These are phyloP conservation scores for Peromyscus attwateri DNA, from an alignment of 2,797 vertebrate species.

Conservation along the genomic window DNA sequence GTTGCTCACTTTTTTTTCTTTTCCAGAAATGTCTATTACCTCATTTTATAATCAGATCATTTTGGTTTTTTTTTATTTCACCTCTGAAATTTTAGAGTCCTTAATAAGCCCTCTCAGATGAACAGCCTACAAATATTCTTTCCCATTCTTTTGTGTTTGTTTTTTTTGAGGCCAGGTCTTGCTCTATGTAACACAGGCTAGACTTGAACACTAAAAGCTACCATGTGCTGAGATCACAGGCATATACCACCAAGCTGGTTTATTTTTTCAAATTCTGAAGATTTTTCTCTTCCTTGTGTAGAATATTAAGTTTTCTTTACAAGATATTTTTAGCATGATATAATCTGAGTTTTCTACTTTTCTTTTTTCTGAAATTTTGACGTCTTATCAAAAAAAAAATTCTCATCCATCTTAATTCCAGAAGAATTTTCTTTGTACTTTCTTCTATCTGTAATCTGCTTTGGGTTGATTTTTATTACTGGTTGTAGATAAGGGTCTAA, in stretches of 20 bases:
- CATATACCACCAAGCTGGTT: too few species aligned
- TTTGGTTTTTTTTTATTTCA: not conserved
- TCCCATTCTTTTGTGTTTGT: not conserved
- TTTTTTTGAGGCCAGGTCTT: not conserved
- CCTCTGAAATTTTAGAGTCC: not conserved
- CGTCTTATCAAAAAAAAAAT: not conserved
- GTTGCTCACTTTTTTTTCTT: not conserved
- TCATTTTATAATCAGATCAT: not conserved
- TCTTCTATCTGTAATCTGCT: not conserved
- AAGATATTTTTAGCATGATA: not conserved
- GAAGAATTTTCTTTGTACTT: not conserved
- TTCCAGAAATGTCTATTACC: not conserved
- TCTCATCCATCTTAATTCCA: too few species aligned
- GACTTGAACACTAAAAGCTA: not conserved
- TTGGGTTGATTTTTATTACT: not conserved
- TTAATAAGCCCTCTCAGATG: not conserved
- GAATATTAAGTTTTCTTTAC: not conserved
- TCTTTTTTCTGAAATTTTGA: not conserved
- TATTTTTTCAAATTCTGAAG: not conserved
- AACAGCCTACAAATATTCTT: not conserved
- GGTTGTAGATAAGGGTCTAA: not conserved
- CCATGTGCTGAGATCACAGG: fast-evolving
- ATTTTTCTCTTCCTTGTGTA: not conserved
- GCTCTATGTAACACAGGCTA: not conserved
- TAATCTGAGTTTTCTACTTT: not conserved